Evolutionary conservation across 1,140 invertebrate species (phyloP).

Genomic region (Cotesia vestalis): DNA sequence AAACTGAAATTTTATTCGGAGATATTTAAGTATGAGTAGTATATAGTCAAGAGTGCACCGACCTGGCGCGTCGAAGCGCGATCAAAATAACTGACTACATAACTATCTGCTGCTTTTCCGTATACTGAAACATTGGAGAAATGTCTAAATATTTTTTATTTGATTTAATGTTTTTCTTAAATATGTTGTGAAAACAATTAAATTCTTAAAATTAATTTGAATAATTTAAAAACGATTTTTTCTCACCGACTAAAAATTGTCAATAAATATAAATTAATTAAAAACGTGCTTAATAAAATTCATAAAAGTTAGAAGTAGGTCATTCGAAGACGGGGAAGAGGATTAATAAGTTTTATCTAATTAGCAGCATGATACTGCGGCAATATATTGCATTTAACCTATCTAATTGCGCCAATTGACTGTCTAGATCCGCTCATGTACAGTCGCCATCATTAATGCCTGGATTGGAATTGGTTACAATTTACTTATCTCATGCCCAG

Average conservation of each 20-base stretch:
- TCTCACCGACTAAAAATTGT: not conserved
- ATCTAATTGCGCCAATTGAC: conserved; percentile 59
- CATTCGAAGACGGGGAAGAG: conserved; percentile 36
- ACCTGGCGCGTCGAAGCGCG: conserved; percentile 17
- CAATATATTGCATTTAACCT: conserved; percentile 54
- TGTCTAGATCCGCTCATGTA: conserved; percentile 44
- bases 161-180: not conserved
- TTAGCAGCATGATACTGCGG: conserved; percentile 45
- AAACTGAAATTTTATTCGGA: conserved; percentile 10
- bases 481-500: no score
- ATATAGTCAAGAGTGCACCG: conserved; percentile 1
- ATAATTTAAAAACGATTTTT: not conserved
- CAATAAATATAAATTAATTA: conserved; percentile 6
- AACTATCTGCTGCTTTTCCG: no score
- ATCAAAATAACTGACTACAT: conserved; percentile 17
- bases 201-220: not conserved
- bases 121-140: not conserved
- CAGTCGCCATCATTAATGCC: no score
- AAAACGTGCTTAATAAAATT: conserved; percentile 5
- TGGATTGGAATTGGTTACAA: no score
- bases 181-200: not conserved
- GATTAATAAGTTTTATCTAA: conserved; percentile 48
- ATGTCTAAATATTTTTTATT: not conserved
- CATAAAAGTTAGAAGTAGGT: conserved; percentile 15
- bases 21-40: not conserved